phyloP scores from a whole-genome alignment of 2,113 vertebrate genomes.

The Riparia riparia region DNA sequence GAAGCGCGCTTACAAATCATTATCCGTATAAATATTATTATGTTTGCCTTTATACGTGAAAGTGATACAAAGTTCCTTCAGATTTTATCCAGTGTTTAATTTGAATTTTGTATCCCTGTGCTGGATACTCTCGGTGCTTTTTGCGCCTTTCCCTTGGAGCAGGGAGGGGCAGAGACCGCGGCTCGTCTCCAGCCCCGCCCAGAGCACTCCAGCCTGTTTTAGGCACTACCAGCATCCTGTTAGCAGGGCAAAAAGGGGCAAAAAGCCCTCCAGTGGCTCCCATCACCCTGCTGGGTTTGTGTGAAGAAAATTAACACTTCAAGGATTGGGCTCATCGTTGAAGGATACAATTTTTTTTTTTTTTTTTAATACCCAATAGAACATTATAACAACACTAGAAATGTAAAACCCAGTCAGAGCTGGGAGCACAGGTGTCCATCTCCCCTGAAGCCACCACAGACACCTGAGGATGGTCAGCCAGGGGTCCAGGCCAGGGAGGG shows the following conservation, averaged over 20 bases:
- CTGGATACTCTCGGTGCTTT: accelerated
- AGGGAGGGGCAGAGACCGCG: accelerated
- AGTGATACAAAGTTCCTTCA: neutral
- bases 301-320: neutral
- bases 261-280: neutral
- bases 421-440: neutral
- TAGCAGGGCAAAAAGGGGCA: too few relatives aligned
- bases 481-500: neutral
- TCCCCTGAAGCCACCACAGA: neutral
- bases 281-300: accelerated
- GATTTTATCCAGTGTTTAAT: accelerated
- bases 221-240: accelerated
- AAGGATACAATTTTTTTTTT: neutral
- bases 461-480: neutral
- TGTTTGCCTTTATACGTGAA: accelerated
- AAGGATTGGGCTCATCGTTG: accelerated
- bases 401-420: neutral
- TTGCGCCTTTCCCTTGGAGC: neutral
- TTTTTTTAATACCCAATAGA: neutral
- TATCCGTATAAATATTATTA: accelerated
- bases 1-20: accelerated
- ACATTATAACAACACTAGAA: neutral
- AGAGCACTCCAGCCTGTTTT: accelerated
- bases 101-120: neutral
- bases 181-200: neutral